A percentile compares a stretch with the other conserved stretches of the same genome.
Conservation (phyloP, 2,888 invertebrate genomes). For the Nomada goodeniana region DNA sequence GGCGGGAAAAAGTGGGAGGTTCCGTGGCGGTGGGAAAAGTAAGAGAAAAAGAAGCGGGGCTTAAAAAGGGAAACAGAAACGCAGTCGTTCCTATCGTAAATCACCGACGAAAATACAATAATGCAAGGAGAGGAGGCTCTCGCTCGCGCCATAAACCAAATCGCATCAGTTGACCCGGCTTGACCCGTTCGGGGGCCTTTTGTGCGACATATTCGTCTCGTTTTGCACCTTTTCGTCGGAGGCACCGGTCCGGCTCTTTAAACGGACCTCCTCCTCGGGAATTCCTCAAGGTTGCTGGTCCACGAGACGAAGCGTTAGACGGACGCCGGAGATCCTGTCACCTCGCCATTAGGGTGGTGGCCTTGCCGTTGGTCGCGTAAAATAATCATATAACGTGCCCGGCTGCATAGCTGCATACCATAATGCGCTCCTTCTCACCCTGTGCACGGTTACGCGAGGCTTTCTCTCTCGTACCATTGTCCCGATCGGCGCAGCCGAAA, state of each 20-base stretch:
- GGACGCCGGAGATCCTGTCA: conserved; percentile 76
- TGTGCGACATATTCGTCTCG: conserved; percentile 71
- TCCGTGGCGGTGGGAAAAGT: not conserved
- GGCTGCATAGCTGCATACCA: conserved; percentile 82
- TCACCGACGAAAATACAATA: conserved; percentile 75
- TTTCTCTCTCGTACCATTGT: conserved; percentile 45
- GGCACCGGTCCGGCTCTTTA: conserved; percentile 64
- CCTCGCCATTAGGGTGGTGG: conserved; percentile 74
- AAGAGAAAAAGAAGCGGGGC: conserved; percentile 27
- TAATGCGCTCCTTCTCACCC: conserved; percentile 61
- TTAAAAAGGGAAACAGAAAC: conserved; percentile 48
- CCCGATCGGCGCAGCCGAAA: conserved; percentile 27
- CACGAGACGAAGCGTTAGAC: conserved; percentile 72
- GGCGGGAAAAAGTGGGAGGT: not conserved
- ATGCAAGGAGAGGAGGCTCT: conserved; percentile 59
- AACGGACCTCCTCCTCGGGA: conserved; percentile 56
- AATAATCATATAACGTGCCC: conserved; percentile 81
- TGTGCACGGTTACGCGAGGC: conserved; percentile 7
- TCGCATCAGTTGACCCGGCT: conserved; percentile 72
- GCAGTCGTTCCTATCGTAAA: conserved; percentile 70
- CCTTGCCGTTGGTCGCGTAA: conserved; percentile 78
- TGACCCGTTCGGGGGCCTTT: conserved; percentile 69
- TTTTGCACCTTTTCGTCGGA: conserved; percentile 60
- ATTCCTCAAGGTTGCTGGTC: conserved; percentile 67
- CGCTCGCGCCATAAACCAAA: conserved; percentile 75